These are phyloP conservation scores for Mugil cephalus DNA, from an alignment of 2,113 vertebrate genomes.

Conservation along the genomic window DNA sequence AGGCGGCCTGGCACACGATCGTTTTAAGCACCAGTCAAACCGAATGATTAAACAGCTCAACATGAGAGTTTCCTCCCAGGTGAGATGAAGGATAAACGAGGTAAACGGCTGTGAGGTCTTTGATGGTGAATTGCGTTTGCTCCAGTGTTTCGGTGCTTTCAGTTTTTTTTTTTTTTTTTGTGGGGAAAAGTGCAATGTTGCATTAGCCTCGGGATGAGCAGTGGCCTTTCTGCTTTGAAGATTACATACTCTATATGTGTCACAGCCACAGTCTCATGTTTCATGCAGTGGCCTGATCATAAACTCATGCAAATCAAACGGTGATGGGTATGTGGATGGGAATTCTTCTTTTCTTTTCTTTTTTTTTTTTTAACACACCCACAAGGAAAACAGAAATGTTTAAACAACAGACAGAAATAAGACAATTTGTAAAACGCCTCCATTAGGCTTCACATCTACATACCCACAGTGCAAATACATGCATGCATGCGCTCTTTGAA, in stretches of 20 bases:
- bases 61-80: constrained; percentile 67
- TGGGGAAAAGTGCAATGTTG: constrained; percentile 53
- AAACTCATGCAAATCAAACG: constrained; percentile 22
- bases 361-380: too few species aligned
- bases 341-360: not conserved
- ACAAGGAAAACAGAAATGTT: not conserved
- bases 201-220: constrained; percentile 63
- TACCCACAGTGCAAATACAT: constrained; percentile 9
- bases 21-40: constrained; percentile 48
- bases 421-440: constrained; percentile 28
- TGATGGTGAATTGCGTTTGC: constrained; percentile 65
- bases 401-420: not conserved
- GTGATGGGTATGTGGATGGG: not conserved
- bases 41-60: constrained; percentile 63
- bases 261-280: constrained; percentile 50
- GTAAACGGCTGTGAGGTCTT: constrained; percentile 53
- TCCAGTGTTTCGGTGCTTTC: constrained; percentile 45
- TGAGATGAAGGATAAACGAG: constrained; percentile 68
- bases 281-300: constrained; percentile 18
- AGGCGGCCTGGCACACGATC: constrained; percentile 18
- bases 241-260: constrained; percentile 51
- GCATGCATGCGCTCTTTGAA: constrained; percentile 31
- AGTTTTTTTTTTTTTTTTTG: too few species aligned
- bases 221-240: constrained; percentile 68
- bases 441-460: not conserved